phyloP scores from a whole-genome alignment of 2,113 vertebrate genomes.

The Craseonycteris thonglongyai region DNA sequence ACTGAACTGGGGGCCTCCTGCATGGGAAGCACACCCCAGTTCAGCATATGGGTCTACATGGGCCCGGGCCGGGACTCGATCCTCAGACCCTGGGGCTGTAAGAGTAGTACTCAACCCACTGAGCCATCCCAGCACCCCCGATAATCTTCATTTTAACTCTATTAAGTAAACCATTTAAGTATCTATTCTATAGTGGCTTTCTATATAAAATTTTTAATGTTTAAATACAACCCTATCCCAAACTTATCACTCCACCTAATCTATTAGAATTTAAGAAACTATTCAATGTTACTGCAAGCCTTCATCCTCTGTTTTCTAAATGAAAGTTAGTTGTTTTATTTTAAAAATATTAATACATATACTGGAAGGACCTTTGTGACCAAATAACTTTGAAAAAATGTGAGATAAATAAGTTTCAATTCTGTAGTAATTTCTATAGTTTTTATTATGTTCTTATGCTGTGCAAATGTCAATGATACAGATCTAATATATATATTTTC shows the following conservation, averaged over 20 bases:
- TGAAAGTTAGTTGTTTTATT: background rate
- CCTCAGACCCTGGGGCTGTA: no score
- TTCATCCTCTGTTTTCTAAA: background rate
- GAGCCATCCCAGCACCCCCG: no score
- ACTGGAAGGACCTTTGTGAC: background rate
- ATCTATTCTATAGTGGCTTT: background rate
- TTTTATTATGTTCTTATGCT: background rate
- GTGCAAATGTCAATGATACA: background rate
- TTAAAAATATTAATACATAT: background rate
- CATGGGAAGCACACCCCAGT: no score
- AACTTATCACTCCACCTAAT: background rate
- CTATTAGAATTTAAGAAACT: background rate
- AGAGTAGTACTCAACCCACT: no score
- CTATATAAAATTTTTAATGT: background rate
- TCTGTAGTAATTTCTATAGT: background rate
- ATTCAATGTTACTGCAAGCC: background rate
- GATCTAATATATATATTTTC: background rate
- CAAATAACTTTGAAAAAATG: background rate
- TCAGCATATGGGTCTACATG: no score
- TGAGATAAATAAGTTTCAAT: background rate
- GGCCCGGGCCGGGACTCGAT: no score
- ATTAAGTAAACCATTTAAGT: background rate
- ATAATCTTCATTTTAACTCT: background rate
- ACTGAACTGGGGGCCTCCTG: no score
- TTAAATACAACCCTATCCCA: background rate